These are phyloP conservation scores for Paraplagusia blochii DNA, from an alignment of 2,113 vertebrate species.

Conservation along the genomic window DNA sequence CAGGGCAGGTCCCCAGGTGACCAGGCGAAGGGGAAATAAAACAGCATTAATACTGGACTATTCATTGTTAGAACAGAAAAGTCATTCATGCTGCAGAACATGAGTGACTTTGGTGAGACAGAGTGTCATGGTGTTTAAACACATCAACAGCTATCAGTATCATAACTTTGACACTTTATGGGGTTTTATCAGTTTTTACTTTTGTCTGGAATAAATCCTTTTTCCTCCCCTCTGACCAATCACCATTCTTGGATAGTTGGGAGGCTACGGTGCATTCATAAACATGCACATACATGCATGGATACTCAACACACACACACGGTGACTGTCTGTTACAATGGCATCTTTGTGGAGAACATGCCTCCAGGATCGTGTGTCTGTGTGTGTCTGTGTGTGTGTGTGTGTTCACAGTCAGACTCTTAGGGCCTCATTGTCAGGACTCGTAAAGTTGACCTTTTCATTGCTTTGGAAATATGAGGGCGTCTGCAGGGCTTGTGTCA, in stretches of 20 bases:
- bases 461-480: conserved; percentile 43
- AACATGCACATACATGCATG: conserved; percentile 43
- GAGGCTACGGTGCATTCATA: conserved; percentile 17
- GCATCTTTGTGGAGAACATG: conserved; percentile 57
- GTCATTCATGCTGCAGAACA: too few relatives aligned
- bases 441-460: conserved; percentile 56
- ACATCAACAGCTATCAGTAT: too few relatives aligned
- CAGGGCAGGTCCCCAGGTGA: conserved; percentile 16
- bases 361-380: conserved; percentile 36
- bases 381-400: conserved; percentile 43
- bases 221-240: not conserved
- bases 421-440: conserved; percentile 70
- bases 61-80: too few relatives aligned
- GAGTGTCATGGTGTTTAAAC: too few relatives aligned
- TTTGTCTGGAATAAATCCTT: not conserved
- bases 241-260: conserved; percentile 10
- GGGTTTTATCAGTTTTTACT: not conserved
- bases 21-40: not conserved
- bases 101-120: too few relatives aligned
- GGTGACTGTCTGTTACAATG: conserved; percentile 54
- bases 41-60: too few relatives aligned
- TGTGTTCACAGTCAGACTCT: conserved; percentile 61
- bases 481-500: conserved; percentile 5
- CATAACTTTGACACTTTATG: too few relatives aligned
- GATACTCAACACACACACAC: conserved; percentile 3